A percentile compares a stretch with the other conserved stretches of the same genome.
Evolutionary conservation across 1,140 invertebrate species (phyloP).

Genomic region (Mya arenaria): DNA sequence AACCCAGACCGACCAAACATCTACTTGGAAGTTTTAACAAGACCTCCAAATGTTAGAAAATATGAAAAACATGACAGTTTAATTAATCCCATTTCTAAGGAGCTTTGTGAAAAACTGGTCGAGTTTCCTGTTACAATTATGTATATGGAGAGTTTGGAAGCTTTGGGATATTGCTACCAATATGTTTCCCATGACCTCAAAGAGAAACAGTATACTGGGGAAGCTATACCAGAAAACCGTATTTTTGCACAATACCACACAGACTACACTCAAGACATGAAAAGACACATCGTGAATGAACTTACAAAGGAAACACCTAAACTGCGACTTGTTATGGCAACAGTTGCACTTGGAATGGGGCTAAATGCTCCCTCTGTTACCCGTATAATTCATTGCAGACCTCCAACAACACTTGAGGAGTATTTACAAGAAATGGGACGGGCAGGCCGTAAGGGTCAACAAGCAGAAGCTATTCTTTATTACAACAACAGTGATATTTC

Average conservation of each 20-base stretch:
- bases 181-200: constrained; percentile 22
- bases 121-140: constrained; percentile 55
- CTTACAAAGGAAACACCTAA: constrained; percentile 49
- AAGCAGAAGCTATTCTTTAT: constrained; percentile 47
- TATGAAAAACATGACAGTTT: constrained; percentile 52
- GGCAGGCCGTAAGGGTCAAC: constrained; percentile 58
- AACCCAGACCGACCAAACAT: constrained; percentile 38
- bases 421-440: constrained; percentile 61
- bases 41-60: constrained; percentile 50
- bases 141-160: constrained; percentile 57
- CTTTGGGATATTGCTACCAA: constrained; percentile 58
- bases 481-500: constrained; percentile 61
- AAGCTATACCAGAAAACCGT: constrained; percentile 55
- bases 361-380: constrained; percentile 53
- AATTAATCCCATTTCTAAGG: constrained; percentile 19
- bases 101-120: constrained; percentile 6
- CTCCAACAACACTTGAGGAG: constrained; percentile 58
- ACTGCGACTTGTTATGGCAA: constrained; percentile 57
- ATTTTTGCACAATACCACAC: constrained; percentile 59
- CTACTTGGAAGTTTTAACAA: constrained; percentile 10
- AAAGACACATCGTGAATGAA: constrained; percentile 44
- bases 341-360: constrained; percentile 63
- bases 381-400: constrained; percentile 50
- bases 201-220: constrained; percentile 24
- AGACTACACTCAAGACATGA: constrained; percentile 56